These are phyloP conservation scores for Crotalus tigris DNA, from an alignment of 2,113 vertebrate species.

Conservation along the genomic window DNA sequence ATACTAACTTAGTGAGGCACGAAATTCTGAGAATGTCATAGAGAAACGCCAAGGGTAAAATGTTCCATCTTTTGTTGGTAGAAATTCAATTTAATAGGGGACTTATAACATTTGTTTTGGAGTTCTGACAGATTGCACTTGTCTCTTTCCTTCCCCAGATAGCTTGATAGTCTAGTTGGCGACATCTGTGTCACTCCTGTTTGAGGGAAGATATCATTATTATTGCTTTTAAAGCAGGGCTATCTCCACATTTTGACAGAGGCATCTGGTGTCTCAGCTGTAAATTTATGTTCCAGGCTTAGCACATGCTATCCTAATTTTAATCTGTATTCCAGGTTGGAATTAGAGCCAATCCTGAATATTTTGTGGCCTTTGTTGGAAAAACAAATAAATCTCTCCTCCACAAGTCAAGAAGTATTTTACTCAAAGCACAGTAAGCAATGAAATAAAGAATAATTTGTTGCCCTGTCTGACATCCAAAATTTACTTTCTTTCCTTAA, in stretches of 20 bases:
- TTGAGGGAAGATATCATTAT: background rate
- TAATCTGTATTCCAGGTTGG: background rate
- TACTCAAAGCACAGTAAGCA: background rate
- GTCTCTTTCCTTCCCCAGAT: background rate
- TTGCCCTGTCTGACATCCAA: background rate
- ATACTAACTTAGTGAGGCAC: constrained; percentile 21
- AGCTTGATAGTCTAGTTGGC: background rate
- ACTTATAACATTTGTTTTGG: constrained; percentile 9
- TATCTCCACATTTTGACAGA: background rate
- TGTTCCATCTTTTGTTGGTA: constrained; percentile 10
- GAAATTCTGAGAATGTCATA: constrained; percentile 28
- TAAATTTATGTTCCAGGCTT: background rate
- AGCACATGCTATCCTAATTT: background rate
- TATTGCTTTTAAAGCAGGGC: background rate
- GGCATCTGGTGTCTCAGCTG: background rate
- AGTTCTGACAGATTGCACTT: constrained; percentile 7
- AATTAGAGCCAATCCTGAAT: background rate
- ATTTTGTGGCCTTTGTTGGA: background rate
- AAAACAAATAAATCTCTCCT: background rate
- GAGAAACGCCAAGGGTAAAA: constrained; percentile 23
- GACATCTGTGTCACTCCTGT: background rate
- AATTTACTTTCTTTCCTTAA: background rate
- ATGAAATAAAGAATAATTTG: background rate
- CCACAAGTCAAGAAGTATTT: background rate
- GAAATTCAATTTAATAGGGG: constrained; percentile 24